phyloP scores from a whole-genome alignment of 64 coral and sea anemone genomes.

The Catalaphyllia jardinei region DNA sequence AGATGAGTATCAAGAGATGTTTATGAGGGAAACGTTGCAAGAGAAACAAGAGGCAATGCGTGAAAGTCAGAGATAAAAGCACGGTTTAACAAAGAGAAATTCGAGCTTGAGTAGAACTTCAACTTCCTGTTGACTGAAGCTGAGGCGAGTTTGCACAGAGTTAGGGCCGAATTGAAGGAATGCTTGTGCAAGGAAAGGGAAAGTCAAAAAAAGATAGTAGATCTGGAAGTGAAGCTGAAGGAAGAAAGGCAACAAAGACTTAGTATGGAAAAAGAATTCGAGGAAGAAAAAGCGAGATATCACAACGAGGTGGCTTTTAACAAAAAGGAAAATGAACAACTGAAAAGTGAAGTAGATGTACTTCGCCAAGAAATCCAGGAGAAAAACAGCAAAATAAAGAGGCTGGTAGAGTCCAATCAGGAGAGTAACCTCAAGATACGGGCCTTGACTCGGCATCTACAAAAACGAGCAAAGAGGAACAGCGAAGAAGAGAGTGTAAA shows the following conservation, averaged over 20 bases:
- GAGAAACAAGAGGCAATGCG: constrained; percentile 35
- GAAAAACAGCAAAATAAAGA: constrained; percentile 63
- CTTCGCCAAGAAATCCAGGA: constrained; percentile 67
- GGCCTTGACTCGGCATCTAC: not conserved
- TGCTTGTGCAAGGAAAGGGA: constrained; percentile 44
- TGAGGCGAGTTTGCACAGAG: constrained; percentile 51
- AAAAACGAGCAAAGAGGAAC: not conserved
- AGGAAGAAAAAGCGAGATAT: constrained; percentile 21
- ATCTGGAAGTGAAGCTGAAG: constrained; percentile 51
- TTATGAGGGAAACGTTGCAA: constrained; percentile 38
- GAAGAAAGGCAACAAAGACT: constrained; percentile 47
- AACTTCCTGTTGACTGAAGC: constrained; percentile 42
- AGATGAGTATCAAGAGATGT: constrained; percentile 62
- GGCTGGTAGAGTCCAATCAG: constrained; percentile 61
- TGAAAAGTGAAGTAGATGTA: constrained; percentile 70
- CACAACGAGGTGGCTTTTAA: constrained; percentile 8
- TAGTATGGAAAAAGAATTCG: constrained; percentile 24
- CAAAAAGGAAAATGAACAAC: constrained; percentile 47
- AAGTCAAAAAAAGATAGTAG: constrained; percentile 20
- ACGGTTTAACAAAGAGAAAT: constrained; percentile 45
- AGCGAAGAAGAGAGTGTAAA: not conserved
- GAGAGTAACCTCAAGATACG: constrained; percentile 16
- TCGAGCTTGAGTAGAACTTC: constrained; percentile 65
- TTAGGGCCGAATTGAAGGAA: constrained; percentile 56
- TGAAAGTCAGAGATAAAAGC: constrained; percentile 43